phyloP scores from a whole-genome alignment of 1,140 invertebrate genomes.

The Eurytemora carolleeae region DNA sequence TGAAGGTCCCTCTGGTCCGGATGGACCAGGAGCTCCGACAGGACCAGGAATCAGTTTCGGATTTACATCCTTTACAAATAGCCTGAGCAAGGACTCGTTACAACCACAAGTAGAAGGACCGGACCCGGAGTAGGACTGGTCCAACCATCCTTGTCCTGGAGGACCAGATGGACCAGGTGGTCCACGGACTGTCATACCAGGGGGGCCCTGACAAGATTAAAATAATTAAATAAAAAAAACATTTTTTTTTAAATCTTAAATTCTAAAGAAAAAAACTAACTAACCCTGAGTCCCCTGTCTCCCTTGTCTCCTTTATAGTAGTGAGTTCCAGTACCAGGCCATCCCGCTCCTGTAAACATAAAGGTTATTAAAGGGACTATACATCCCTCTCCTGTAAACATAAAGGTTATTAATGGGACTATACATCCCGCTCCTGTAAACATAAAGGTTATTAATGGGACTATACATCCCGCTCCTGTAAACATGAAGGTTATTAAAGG shows the following conservation, averaged over 20 bases:
- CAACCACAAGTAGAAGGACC: neutral
- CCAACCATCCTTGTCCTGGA: neutral
- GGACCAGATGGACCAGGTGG: neutral
- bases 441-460: too few relatives aligned
- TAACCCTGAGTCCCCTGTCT: neutral
- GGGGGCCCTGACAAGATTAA: neutral
- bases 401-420: too few relatives aligned
- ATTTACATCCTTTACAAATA: neutral
- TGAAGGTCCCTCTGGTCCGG: neutral
- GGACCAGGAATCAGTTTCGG: neutral
- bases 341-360: too few relatives aligned
- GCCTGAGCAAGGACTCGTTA: neutral
- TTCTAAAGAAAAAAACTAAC: neutral
- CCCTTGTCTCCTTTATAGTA: neutral
- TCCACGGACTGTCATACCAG: neutral
- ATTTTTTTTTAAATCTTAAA: neutral
- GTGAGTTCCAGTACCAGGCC: too few relatives aligned
- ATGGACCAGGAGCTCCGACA: neutral
- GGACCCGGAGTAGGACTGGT: neutral
- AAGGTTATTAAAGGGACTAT: too few relatives aligned
- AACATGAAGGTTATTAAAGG: too few relatives aligned
- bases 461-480: too few relatives aligned
- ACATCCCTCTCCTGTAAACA: too few relatives aligned
- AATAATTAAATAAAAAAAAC: neutral
- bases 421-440: too few relatives aligned